Conservation (phyloP, 1,140 invertebrate species). For the Euglossa dilemma region DNA sequence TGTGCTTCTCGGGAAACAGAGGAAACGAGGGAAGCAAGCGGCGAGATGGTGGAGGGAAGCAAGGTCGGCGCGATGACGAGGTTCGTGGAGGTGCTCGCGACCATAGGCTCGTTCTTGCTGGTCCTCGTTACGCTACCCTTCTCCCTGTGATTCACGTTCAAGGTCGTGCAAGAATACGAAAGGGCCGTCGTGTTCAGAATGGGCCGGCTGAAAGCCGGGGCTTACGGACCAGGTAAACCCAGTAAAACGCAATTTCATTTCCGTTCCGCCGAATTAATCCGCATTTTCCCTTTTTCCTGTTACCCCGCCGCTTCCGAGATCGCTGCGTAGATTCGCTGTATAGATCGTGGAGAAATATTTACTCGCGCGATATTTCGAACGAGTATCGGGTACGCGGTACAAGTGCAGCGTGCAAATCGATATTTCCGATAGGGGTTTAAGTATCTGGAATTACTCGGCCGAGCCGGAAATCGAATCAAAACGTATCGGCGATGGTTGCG, state of each 20-base stretch:
- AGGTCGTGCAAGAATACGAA: conserved; percentile 92
- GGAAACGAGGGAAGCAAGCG: neutral
- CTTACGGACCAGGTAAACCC: conserved; percentile 87
- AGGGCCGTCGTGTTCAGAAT: conserved; percentile 90
- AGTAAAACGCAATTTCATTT: neutral
- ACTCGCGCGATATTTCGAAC: neutral
- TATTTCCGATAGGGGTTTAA: neutral
- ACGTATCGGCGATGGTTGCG: neutral
- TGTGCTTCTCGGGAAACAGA: conserved; percentile 1
- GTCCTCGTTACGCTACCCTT: conserved; percentile 92
- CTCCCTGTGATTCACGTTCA: conserved; percentile 93
- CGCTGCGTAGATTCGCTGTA: neutral
- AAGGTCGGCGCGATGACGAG: conserved; percentile 75
- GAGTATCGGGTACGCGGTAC: neutral
- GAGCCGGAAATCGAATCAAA: neutral
- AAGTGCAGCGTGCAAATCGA: neutral
- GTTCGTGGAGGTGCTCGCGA: conserved; percentile 91
- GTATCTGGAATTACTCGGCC: neutral
- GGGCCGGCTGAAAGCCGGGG: conserved; percentile 87
- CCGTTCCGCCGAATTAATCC: no score
- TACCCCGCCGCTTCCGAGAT: no score
- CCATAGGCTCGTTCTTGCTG: conserved; percentile 89
- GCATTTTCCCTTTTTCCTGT: no score
- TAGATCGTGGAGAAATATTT: neutral
- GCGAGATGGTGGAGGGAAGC: neutral